Evolutionary conservation across 2,888 invertebrate genomes (phyloP), one percentile per base, ranked within the genome.

Genomic region (Andrena praecox): DNA sequence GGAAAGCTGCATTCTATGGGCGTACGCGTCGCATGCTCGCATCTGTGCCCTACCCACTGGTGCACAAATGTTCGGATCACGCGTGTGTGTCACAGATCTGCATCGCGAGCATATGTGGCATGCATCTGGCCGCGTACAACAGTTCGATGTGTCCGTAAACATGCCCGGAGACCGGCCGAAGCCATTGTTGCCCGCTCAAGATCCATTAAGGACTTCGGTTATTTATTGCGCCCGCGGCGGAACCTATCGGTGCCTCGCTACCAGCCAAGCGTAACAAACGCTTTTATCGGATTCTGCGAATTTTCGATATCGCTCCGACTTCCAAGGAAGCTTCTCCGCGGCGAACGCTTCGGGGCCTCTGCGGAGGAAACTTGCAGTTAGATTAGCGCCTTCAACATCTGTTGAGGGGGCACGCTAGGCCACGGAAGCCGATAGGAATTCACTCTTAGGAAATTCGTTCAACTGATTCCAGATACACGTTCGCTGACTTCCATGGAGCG

Each of bases 191-290:
- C 84, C 84, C 88, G 80, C 85, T 85, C 85, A 83, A 89, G 91
- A 91, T 92, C 92, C 93, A 93, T 92, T 92, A 93, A 89, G 90
- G 90, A 89, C 88, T 90, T 89, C 84, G 86, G 90, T 92, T 92
- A 91, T 91, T 92, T 90, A 91, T 91, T 91, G 69, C 68, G 80
- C 78, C 64, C 82, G 64, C 77, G 82, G 74, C 79, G 76, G 76
- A 71, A 69, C 69, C 16, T 66, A 72, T 75, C 71, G 70, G 27
- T 33, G 27, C 72, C 52, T 33, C 60, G 52, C 60, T 35, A 70
- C 70, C 62, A 52, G 71, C 27, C 56, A 59, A 71, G 66, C 60
- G 59, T 35, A 59, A 31, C 78, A 62, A 29, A 50, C 73, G 77
- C 63, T 80, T 84, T 85, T 87, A 89, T 86, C 76, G 84, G 69